Percentiles rank a stretch among this genome's conserved stretches.
Conservation (phyloP, 2,888 invertebrate species). For the Drosophila pegasa region DNA sequence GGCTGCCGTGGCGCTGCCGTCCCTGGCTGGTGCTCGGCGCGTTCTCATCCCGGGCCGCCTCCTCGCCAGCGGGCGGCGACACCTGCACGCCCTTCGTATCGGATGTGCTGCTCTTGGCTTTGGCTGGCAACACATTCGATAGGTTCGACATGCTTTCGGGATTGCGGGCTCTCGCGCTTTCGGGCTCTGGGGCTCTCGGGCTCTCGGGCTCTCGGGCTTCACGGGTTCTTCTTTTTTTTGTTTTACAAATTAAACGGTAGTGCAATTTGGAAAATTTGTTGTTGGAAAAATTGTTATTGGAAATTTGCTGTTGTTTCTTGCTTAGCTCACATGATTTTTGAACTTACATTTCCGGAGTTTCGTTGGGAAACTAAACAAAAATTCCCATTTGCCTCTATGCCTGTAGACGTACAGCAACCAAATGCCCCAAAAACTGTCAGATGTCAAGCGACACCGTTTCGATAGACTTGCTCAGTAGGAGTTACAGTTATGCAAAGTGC, state of each 20-base stretch:
- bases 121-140: conserved; percentile 10
- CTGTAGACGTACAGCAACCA: not conserved
- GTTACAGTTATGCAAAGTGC: no score
- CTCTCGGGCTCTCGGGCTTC: not conserved
- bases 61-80: not conserved
- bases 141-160: conserved; percentile 29
- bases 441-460: no score
- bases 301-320: conserved; percentile 19
- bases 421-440: not conserved
- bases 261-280: conserved; percentile 29
- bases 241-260: conserved; percentile 8
- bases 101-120: not conserved
- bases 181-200: not conserved
- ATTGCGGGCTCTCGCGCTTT: no score
- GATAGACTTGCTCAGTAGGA: not conserved
- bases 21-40: conserved; percentile 46
- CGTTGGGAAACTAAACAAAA: not conserved
- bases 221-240: not conserved
- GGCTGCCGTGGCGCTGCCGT: conserved; percentile 1
- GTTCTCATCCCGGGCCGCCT: conserved; percentile 27
- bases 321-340: conserved; percentile 16
- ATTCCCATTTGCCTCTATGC: not conserved
- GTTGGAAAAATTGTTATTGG: conserved; percentile 13
- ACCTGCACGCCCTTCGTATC: not conserved
- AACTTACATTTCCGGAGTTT: conserved; percentile 6